phyloP scores from a whole-genome alignment of 2,888 invertebrate genomes.

The Campoletis raptor region DNA sequence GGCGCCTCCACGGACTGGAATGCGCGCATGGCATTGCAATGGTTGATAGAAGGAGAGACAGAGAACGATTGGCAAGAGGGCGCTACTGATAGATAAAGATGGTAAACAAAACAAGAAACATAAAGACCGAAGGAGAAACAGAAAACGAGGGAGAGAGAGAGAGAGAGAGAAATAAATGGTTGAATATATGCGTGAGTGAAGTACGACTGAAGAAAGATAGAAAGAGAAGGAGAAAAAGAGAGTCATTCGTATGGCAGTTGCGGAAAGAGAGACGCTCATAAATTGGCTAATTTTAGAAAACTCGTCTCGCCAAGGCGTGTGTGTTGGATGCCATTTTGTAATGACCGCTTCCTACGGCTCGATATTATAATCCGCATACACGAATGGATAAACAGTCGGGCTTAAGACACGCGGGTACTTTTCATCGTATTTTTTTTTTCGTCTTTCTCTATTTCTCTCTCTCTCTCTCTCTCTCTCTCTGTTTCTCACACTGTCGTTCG shows the following conservation, averaged over 20 bases:
- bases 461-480: slow-evolving; percentile 41
- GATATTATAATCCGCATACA: slow-evolving; percentile 64
- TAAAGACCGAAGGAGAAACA: neutral
- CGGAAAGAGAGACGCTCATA: slow-evolving; percentile 74
- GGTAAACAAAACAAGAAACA: slow-evolving; percentile 10
- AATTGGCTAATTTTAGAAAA: slow-evolving; percentile 78
- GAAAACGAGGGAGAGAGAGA: slow-evolving; percentile 7
- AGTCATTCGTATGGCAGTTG: slow-evolving; percentile 73
- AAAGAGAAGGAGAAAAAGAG: slow-evolving; percentile 63
- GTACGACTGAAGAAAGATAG: slow-evolving; percentile 17
- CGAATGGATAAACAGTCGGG: slow-evolving; percentile 40
- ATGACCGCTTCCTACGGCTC: slow-evolving; percentile 70
- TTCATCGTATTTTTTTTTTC: slow-evolving; percentile 23
- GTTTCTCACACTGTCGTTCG: slow-evolving; percentile 34
- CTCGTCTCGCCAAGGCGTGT: slow-evolving; percentile 72
- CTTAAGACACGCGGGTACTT: slow-evolving; percentile 21
- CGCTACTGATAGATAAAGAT: slow-evolving; percentile 48
- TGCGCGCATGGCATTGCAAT: slow-evolving; percentile 68
- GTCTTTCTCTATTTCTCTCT: slow-evolving; percentile 67
- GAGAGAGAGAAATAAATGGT: slow-evolving; percentile 45
- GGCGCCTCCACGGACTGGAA: slow-evolving; percentile 69
- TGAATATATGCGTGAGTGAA: slow-evolving; percentile 47
- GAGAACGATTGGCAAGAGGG: slow-evolving; percentile 50
- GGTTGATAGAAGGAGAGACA: slow-evolving; percentile 55
- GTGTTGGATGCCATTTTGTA: slow-evolving; percentile 73